Percentiles rank a stretch among this genome's conserved stretches.
Evolutionary conservation across 23 tunicate species (phyloP).

Genomic region (Trididemnum nubilum): DNA sequence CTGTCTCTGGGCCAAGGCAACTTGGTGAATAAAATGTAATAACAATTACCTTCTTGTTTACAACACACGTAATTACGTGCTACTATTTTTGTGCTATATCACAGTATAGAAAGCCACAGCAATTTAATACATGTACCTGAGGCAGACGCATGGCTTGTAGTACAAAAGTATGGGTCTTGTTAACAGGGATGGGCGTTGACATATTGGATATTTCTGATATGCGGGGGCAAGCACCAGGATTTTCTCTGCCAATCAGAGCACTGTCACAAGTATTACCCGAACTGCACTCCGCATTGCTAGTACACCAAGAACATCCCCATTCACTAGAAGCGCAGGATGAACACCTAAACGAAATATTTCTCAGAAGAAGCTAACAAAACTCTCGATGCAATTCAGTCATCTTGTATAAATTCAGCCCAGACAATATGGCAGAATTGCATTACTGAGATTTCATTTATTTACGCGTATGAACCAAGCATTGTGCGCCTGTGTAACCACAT

Average conservation of each 20-base stretch:
- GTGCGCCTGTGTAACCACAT: too few relatives aligned
- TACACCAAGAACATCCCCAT: conserved; percentile 15
- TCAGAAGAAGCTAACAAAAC: too few relatives aligned
- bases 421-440: too few relatives aligned
- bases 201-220: neutral
- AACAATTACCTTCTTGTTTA: too few relatives aligned
- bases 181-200: neutral
- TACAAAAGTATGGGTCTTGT: neutral
- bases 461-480: too few relatives aligned
- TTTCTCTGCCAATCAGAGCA: too few relatives aligned
- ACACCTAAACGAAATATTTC: neutral
- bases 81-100: neutral
- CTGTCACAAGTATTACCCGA: neutral
- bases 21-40: too few relatives aligned
- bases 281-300: neutral
- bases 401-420: too few relatives aligned
- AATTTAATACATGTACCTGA: neutral
- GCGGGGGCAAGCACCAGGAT: neutral
- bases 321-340: conserved; percentile 1
- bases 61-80: too few relatives aligned
- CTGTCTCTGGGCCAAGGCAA: too few relatives aligned
- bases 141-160: neutral
- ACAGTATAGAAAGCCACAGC: neutral
- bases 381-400: too few relatives aligned
- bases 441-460: too few relatives aligned